Evolutionary conservation across 1,140 invertebrate species (phyloP), one percentile per base, ranked within the genome.

Genomic region (Trypoxylus dichotomus): DNA sequence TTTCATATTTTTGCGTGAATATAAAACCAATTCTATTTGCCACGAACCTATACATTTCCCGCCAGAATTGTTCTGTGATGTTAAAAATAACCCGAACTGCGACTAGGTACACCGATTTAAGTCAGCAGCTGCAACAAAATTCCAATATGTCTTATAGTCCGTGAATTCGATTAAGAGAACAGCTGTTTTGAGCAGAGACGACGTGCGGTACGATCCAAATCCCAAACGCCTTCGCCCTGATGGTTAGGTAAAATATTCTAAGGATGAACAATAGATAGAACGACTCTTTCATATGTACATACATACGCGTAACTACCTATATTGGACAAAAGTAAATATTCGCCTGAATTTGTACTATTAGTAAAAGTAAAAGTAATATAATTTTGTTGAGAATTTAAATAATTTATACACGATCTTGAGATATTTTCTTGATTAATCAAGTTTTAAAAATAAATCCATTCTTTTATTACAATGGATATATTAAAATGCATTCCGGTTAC

Each of bases 101-200:
- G 7, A 15, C 47, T 54, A 54, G 47, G 47, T n/a, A 54, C 19
- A 54, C 47, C 47, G 47, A 54, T 54, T 54, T 54, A 54, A 54
- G 47, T 54, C 47, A 54, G 47, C 47, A 54, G 47, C 47, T 54
- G 47, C 47, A 54, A 54, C 47, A 54, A 54, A n/a, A 54, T 54
- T 54, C 47, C 47, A 54, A 54, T 54, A 54, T 54, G 19, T 19
- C 47, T 19, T 19, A 19, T 54, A 19, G 47, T 54, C 47, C 47
- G 47, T 54, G 47, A 54, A 54, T 54, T 54, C 47, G n/a, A 54
- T 54, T 54, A 54, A 54, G 47, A 54, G 47, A 54, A 54, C 47
- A 54, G 47, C 47, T 54, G 47, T 54, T 54, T 54, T 54, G 47
- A 54, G 47, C 47, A 54, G 47, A 54, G 15, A 54, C 47, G 47